Percentiles rank a stretch among this genome's conserved stretches.
These are phyloP conservation scores for Drosophila auraria DNA, from an alignment of 1,140 invertebrate species.

Conservation along the genomic window DNA sequence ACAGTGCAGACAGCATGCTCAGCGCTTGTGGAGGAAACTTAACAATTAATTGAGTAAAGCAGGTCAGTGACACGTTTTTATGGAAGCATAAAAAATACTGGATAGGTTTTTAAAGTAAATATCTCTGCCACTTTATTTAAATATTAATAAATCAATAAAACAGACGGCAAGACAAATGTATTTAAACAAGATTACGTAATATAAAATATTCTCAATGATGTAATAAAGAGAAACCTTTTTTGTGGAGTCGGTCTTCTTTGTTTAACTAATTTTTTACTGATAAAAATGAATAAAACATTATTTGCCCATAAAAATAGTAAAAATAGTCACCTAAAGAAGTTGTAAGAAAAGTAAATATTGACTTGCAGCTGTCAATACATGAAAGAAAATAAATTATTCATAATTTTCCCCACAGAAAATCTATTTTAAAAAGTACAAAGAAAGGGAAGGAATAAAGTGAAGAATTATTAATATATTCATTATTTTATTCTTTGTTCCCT, in stretches of 20 bases:
- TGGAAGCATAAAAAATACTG: neutral
- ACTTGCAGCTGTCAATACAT: neutral
- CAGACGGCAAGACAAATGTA: neutral
- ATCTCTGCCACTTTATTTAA: neutral
- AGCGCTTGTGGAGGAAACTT: neutral
- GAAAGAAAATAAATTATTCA: neutral
- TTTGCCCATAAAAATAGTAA: neutral
- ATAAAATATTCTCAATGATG: too few species aligned
- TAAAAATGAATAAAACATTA: neutral
- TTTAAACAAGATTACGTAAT: neutral
- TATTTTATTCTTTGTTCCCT: slow-evolving; percentile 3
- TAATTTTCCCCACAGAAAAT: neutral
- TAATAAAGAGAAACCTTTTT: neutral
- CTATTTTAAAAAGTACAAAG: neutral
- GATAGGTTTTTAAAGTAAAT: neutral
- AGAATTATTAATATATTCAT: neutral
- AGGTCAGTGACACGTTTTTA: slow-evolving; percentile 9
- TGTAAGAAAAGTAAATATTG: neutral
- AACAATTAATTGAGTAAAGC: slow-evolving; percentile 8
- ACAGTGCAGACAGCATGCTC: neutral
- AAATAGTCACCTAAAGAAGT: neutral
- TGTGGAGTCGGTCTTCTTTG: neutral
- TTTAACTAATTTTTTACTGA: neutral
- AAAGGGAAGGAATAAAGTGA: neutral
- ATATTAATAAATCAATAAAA: neutral